Percentiles rank a stretch among this genome's conserved stretches.
phyloP scores from a whole-genome alignment of 2,113 vertebrate genomes.

The Gallinago jamesoni region DNA sequence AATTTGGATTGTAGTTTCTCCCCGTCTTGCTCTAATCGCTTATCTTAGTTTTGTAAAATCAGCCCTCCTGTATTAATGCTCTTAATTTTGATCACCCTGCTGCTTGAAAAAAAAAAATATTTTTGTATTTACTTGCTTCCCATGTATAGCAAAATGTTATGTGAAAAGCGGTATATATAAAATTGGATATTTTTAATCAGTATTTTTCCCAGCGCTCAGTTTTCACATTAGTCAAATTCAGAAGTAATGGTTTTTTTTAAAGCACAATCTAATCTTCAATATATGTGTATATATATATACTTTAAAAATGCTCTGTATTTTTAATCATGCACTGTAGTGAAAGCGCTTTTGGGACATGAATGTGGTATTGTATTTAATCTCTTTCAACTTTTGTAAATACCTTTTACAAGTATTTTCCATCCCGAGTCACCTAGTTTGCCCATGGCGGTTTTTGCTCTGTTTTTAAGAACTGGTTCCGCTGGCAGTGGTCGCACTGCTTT shows the following conservation, averaged over 20 bases:
- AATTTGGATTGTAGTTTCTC: not conserved
- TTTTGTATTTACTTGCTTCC: conserved; percentile 70
- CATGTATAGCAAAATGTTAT: conserved; percentile 37
- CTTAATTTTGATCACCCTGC: conserved; percentile 29
- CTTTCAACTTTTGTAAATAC: conserved; percentile 45
- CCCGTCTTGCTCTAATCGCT: not conserved
- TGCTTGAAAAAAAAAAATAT: conserved; percentile 57
- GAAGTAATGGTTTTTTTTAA: conserved; percentile 49
- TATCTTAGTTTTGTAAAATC: conserved; percentile 13
- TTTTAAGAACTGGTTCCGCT: not conserved
- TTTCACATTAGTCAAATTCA: conserved; percentile 4
- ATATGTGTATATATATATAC: not conserved
- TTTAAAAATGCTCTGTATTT: conserved; percentile 57
- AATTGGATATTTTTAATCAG: conserved; percentile 54
- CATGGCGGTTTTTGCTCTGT: not conserved
- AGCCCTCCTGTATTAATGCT: not conserved
- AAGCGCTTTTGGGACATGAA: conserved; percentile 52
- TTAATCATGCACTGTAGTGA: conserved; percentile 52
- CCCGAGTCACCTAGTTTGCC: not conserved
- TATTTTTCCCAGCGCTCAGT: conserved; percentile 48
- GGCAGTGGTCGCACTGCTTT: not conserved
- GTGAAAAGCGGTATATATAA: conserved; percentile 25
- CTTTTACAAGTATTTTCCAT: conserved; percentile 6
- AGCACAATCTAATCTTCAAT: conserved; percentile 63
- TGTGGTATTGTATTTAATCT: not conserved